Evolutionary conservation across 2,113 vertebrate genomes (phyloP).

Genomic region (Octodon degus): DNA sequence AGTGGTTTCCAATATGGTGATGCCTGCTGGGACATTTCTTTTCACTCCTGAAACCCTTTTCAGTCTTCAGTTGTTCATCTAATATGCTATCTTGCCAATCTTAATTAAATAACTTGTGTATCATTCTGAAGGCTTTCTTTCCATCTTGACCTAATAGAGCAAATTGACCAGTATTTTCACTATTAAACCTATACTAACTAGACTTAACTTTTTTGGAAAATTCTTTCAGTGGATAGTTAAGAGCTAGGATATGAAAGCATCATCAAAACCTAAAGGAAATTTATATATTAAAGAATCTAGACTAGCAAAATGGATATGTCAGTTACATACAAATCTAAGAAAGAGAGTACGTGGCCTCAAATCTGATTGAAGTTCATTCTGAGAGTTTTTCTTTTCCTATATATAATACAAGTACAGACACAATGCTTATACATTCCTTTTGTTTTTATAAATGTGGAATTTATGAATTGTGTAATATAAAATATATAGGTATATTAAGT

Average conservation of each 20-base stretch:
- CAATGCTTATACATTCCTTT: not conserved
- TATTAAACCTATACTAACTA: not conserved
- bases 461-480: not conserved
- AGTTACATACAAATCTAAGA: not conserved
- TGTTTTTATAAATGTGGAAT: constrained; percentile 6
- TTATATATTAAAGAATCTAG: not conserved
- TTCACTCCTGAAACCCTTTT: not conserved
- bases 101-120: not conserved
- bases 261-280: not conserved
- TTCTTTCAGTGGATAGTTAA: not conserved
- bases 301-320: not conserved
- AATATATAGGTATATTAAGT: not conserved
- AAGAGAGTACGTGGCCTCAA: not conserved
- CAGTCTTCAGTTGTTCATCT: not conserved
- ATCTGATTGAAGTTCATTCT: not conserved
- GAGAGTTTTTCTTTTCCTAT: not conserved
- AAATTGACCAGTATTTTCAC: not conserved
- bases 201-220: not conserved
- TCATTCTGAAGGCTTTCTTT: constrained; percentile 9
- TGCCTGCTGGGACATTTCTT: not conserved
- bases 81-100: not conserved
- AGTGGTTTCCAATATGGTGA: not conserved
- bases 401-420: not conserved
- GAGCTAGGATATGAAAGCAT: not conserved
- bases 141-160: not conserved